Base-by-base conservation (phyloP, 2,888 invertebrate species). In the Dryadula phaetusa region DNA sequence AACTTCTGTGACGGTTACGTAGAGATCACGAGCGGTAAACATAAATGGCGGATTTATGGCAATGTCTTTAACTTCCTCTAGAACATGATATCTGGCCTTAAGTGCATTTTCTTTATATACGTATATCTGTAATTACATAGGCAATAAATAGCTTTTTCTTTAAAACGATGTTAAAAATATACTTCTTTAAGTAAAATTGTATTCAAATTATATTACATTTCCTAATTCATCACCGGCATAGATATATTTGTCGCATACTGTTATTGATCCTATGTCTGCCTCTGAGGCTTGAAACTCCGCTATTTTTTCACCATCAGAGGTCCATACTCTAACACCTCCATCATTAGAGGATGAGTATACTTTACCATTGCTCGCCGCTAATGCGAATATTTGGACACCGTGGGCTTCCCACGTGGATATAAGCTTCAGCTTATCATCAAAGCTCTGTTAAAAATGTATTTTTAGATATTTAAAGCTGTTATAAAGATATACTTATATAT, bases 51-150 rank as follows among this genome's bases (percentile, higher is more conserved):
- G 88, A 40, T 86, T 81, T n/a, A 94, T 87, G 60, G 88, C 82
- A 70, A 95, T 81, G 76, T 94, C 94, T 83, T 94, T 95, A 2
- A 95, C 93, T 83, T 95, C 95, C 81, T 95, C 95, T 66, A 94
- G 77, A 25, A 94, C 87, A 72, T 92, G 91, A 75, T 93, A 94
- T 64, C 79, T 83, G 7, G 94, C 94, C 74, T 93, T 92, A 47
- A 90, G 78, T 61, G 77, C 81, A 62, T 93, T 89, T 69, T 94
- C 87, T 80, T 94, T 90, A 79, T 91, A 95, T 18, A 95, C 84
- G 54, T 85, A 82, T 10, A 95, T 89, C 95, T 95, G 78, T 32
- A 70, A 66, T 20, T 25, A 62, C 14, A 52, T 25, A 22, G n/a
- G 22, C 46, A n/a, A 47, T 42, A 32, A 47, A 4, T n/a, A 16